Evolutionary conservation across 1,140 invertebrate genomes (phyloP), one percentile per base, ranked within the genome.

Genomic region (Acromyrmex heyeri): DNA sequence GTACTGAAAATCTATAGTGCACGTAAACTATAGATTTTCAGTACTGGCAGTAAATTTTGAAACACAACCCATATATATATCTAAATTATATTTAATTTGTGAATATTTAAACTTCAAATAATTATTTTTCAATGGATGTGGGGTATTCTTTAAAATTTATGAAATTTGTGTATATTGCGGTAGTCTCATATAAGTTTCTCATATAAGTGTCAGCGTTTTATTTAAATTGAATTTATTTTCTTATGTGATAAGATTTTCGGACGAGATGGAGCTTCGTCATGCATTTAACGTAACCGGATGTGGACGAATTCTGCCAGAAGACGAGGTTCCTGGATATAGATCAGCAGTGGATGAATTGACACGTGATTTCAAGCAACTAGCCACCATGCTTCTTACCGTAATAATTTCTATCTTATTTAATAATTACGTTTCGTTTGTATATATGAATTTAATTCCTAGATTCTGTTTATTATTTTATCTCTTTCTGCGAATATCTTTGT

Each of bases 301-400:
- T 86, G 96, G 95, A n/a, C 95, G 95, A 59, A 95, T 95, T 88
- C 95, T 97, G 93, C 97, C 97, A 0, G 96, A 97, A 61, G 95
- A 96, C 53, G 96, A 97, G 86, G 96, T 97, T 65, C 97, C 96
- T 0, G 96, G 96, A 61, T 97, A 97, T 93, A 94, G 95, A 50
- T 93, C 96, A 86, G 96, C 97, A 81, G 95, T 97, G 3, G 95
- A 96, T 14, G 96, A 96, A 14, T 94, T 97, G 57, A 95, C 96
- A 2, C 95, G 95, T 44, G 97, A 97, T 92, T 96, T 97, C 61
- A 97, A 97, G 91, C 96, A 97, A 87, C 95, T 97, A 57, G 96
- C 97, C 16, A 94, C 96, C 50, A 96, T 97, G 87, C 94, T 97
- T n/a, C 94, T 94, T 78, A 93, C 90, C 62, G 94, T 94, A 94